These are phyloP conservation scores for Mamestra brassicae DNA, from an alignment of 2,888 invertebrate species.

Conservation along the genomic window DNA sequence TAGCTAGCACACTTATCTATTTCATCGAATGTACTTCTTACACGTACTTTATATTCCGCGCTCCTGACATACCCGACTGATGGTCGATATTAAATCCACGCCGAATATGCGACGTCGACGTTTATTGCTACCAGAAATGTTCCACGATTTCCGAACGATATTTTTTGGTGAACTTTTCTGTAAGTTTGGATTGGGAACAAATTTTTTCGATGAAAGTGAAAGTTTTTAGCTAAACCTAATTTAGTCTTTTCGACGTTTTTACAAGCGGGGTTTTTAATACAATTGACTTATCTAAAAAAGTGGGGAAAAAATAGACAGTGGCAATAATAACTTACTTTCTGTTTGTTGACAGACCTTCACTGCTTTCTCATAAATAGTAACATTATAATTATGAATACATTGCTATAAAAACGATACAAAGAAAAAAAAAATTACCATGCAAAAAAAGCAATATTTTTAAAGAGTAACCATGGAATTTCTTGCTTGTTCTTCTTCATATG, in stretches of 20 bases:
- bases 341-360: too few species aligned
- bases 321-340: too few species aligned
- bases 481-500: too few species aligned
- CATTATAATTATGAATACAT: too few species aligned
- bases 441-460: too few species aligned
- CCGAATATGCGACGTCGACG: conserved; percentile 46
- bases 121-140: conserved; percentile 46
- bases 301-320: too few species aligned
- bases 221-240: conserved; percentile 14
- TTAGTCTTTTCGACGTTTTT: not conserved
- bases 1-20: conserved; percentile 8
- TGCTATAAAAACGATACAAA: too few species aligned
- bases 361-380: too few species aligned
- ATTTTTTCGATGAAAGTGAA: conserved; percentile 10
- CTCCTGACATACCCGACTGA: conserved; percentile 40
- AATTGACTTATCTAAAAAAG: too few species aligned
- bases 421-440: too few species aligned
- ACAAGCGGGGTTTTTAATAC: not conserved
- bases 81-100: conserved; percentile 54
- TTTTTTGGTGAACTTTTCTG: conserved; percentile 27
- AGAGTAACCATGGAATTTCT: too few species aligned
- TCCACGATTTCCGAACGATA: conserved; percentile 27
- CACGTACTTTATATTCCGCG: conserved; percentile 45
- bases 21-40: conserved; percentile 21
- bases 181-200: not conserved